Percentiles rank a stretch among this genome's conserved stretches.
Conservation (phyloP, 2,113 vertebrate genomes). For the Phalacrocorax carbo region DNA sequence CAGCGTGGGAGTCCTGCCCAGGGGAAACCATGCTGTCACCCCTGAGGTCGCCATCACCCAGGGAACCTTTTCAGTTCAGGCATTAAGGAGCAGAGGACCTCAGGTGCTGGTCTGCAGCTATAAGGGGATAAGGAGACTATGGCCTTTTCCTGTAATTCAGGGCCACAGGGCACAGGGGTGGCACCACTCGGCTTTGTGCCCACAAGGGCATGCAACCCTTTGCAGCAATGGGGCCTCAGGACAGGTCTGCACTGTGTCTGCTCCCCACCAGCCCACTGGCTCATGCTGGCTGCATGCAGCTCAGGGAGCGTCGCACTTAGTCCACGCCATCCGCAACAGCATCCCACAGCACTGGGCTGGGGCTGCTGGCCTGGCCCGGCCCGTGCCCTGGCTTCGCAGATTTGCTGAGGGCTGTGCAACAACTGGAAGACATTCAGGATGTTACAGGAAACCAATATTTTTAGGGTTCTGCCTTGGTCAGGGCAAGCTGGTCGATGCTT, state of each 20-base stretch:
- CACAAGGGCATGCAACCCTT: not conserved
- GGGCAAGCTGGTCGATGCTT: not conserved
- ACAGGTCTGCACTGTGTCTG: not conserved
- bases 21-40: not conserved
- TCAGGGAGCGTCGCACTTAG: accelerated
- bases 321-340: not conserved
- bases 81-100: not conserved
- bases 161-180: not conserved
- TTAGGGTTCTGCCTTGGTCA: not conserved
- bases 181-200: not conserved
- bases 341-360: not conserved
- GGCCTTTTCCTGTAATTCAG: not conserved
- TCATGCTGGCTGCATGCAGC: not conserved
- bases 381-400: accelerated
- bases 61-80: not conserved
- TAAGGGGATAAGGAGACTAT: not conserved
- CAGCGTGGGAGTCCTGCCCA: accelerated
- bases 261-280: not conserved
- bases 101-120: not conserved
- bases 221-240: not conserved
- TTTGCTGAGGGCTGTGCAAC: not conserved
- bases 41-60: not conserved
- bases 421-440: not conserved
- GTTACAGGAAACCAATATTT: not conserved
- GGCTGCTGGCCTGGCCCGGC: not conserved